Base-by-base conservation (phyloP, 2,888 invertebrate species). In the Perithous albicinctus region DNA sequence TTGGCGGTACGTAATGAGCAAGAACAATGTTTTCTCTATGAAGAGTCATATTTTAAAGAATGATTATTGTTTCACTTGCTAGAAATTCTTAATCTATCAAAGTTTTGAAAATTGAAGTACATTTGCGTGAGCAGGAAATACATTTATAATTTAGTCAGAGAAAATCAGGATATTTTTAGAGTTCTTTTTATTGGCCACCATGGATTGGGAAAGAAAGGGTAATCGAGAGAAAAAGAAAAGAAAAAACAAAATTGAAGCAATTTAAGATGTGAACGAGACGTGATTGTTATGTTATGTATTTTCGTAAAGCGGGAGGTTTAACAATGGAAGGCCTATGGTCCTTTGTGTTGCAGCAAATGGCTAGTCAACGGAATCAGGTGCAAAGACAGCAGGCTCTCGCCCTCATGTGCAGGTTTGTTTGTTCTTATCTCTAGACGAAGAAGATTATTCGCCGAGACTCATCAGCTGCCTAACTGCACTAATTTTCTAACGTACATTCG, bases 321-420 rank as follows among this genome's bases (percentile, higher is more conserved):
- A 89, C 91, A 92, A 91, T 92, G 89, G 92, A 92, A 91, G 92
- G 90, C 90, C 90, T 88, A 88, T 92, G 92, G 91, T 91, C 89
- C 90, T 92, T 93, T 93, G 92, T 93, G 94, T 94, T 94, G 91
- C 94, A 97, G 95, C 97, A 97, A 94, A 95, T 97, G 96, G 97
- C 97, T 91, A 96, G 96, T 93, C 97, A 97, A 94, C 95, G 97
- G 93, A 97, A 97, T 91, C 97, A 97, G 94, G 97, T 97, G 93
- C 97, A 97, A 94, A 94, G 97, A 84, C 97, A 97, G 93, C 97
- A 97, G 94, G 97, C 97, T 90, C 95, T 97, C 91, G 97, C 97
- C 89, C 95, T 97, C 92, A 97, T 97, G 97, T 97, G 97, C 96
- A 96, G 97, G 97, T 97, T 91, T 92, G 92, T 92, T 92, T 88